Evolutionary conservation across 2,797 vertebrate genomes (phyloP), one percentile per base, ranked within the genome.

Genomic region (Lepilemur septentrionalis): DNA sequence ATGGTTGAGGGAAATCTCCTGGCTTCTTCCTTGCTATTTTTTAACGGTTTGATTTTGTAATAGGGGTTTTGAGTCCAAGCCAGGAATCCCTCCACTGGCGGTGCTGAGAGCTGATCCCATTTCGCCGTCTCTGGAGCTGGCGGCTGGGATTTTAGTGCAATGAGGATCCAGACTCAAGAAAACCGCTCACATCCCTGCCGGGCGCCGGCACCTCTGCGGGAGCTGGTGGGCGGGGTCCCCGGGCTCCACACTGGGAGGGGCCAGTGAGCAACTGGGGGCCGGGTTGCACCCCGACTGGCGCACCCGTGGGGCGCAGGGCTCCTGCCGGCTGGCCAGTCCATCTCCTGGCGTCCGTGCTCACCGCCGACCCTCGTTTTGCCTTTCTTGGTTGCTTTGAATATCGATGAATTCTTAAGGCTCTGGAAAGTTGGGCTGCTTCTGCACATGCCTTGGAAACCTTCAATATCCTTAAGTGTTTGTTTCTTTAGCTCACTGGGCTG

Each of bases 31-130:
- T 90, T 92, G 96, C 85, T 63, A 10, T 72, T 90, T 97, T 98
- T 97, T 98, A 87, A 92, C 55, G 41, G 97, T 97, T 97, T 98
- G 98, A 98, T 98, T 98, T 98, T 97, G 97, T 98, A 97, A 98
- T 94, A 97, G 98, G 96, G 83, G 91, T 91, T 97, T 96, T 97
- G 98, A 97, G 97, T 93, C 43, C 23, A 0, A n/a, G 98, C 98
- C 98, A 98, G 97, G 91, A 93, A 18, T 59, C 84, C 92, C 95
- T 94, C 32, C 15, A 14, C 95, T 3, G 1, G 82, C 46, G 0
- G n/a, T 0, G 2, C 50, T 10, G 23, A 70, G 75, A 32, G 75
- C 57, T 22, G 22, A 4, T 43, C 43, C 73, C 23, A 0, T 28
- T 32, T 52, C 23, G 2, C 38, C 2, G 1, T 88, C 79, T 70